Percentiles rank a stretch among this genome's conserved stretches.
These are phyloP conservation scores for Aythya baeri DNA, from an alignment of 2,113 vertebrate genomes.

Conservation along the genomic window DNA sequence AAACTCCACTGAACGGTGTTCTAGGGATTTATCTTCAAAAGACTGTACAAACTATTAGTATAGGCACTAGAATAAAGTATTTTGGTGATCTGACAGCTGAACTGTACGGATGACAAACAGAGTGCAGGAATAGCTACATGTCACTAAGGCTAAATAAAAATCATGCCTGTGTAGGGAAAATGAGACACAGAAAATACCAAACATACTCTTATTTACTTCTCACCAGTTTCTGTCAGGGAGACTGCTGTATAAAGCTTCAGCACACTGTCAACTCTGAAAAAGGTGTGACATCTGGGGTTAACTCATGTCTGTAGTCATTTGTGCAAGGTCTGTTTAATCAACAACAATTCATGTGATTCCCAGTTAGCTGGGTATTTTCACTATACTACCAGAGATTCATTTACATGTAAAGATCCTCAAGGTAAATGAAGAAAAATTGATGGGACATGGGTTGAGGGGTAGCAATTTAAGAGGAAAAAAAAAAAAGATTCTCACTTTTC, in stretches of 20 bases:
- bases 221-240: neutral
- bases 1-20: neutral
- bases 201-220: neutral
- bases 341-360: neutral
- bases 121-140: accelerated
- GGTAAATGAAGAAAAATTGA: neutral
- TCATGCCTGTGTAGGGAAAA: neutral
- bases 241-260: neutral
- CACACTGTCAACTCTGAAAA: neutral
- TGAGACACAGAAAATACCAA: neutral
- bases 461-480: neutral
- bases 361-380: neutral
- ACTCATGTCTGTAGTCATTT: neutral
- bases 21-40: neutral
- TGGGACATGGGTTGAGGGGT: accelerated
- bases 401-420: neutral
- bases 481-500: neutral
- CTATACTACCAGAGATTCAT: neutral
- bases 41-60: neutral
- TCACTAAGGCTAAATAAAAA: neutral
- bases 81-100: neutral
- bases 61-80: neutral
- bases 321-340: neutral
- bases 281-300: neutral
- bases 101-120: neutral